Base-by-base conservation (phyloP, 2,888 invertebrate species). In the Argyresthia goedartella region DNA sequence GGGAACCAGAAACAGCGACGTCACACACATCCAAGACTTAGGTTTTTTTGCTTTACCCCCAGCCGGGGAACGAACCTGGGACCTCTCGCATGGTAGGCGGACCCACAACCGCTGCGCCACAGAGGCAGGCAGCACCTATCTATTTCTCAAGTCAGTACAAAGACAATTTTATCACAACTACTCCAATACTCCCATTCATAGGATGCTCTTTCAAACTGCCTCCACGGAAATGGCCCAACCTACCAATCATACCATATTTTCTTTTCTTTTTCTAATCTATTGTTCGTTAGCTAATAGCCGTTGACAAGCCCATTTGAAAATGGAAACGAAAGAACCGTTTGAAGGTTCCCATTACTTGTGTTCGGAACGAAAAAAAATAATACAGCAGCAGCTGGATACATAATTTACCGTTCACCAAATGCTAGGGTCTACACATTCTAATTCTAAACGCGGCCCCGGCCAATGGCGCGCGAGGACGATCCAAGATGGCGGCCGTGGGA, bases 381-480 rank as follows among this genome's bases (percentile, higher is more conserved):
- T 72, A 76, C 74, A 75, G 15, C 51, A 16, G 25, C 45, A 51
- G 51, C 71, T 68, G 66, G 73, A 71, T 71, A 78, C 73, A 78
- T 77, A 81, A 79, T 82, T 82, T 81, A 74, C 80, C 75, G 82
- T 74, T 78, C 78, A 80, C 81, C 79, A 84, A 85, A 85, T 82
- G 85, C 85, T 81, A 81, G 85, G 85, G 84, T 80, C 79, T 77
- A 81, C 77, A 76, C 77, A 81, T 85, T 86, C 85, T 86, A 85
- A 86, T 86, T 82, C 84, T 84, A 84, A 81, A 79, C 81, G 67
- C 62, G 80, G 78, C 81, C 81, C 80, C 81, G 76, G 69, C 86
- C 86, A 86, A 86, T 86, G 69, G 78, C 81, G 73, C 76, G 69
- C 84, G 81, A 81, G 85, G 81, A 84, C 82, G 81, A 76, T 60